Conservation (phyloP, 2,888 invertebrate genomes). For the Tanypteryx hageni region DNA sequence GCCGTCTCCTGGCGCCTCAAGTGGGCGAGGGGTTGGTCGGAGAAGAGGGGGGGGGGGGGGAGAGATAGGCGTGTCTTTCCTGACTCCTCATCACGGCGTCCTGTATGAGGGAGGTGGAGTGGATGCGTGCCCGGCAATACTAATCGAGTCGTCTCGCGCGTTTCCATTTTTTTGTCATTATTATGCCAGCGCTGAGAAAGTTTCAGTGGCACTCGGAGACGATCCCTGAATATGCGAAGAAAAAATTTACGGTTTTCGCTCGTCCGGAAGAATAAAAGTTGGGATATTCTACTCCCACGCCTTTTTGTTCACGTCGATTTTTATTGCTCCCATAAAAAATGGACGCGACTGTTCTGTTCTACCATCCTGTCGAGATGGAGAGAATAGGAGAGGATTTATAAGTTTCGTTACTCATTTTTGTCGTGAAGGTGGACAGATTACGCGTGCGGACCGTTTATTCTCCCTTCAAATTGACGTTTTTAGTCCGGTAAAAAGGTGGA, state of each 20-base stretch:
- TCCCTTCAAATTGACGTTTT: too few species aligned
- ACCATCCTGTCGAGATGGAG: background rate
- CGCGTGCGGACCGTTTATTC: background rate
- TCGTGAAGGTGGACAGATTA: background rate
- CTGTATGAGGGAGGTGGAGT: background rate
- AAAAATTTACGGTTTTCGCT: background rate
- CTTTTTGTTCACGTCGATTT: background rate
- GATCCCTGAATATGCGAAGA: background rate
- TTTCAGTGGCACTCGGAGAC: background rate
- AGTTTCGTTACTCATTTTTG: background rate
- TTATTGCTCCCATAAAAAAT: background rate
- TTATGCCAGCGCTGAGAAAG: background rate
- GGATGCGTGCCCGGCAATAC: background rate
- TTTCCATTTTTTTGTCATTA: background rate
- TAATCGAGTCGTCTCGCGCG: background rate
- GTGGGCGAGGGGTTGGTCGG: background rate
- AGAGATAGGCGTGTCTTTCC: too few species aligned
- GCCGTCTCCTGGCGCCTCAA: background rate
- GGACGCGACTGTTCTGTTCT: background rate
- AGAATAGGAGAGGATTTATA: background rate
- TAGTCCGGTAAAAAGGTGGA: too few species aligned
- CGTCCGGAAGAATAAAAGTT: background rate
- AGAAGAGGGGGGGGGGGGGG: background rate
- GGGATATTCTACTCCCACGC: background rate
- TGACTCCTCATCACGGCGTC: too few species aligned